Evolutionary conservation across 1,140 invertebrate genomes (phyloP).

Genomic region (Bombus vancouverensis): DNA sequence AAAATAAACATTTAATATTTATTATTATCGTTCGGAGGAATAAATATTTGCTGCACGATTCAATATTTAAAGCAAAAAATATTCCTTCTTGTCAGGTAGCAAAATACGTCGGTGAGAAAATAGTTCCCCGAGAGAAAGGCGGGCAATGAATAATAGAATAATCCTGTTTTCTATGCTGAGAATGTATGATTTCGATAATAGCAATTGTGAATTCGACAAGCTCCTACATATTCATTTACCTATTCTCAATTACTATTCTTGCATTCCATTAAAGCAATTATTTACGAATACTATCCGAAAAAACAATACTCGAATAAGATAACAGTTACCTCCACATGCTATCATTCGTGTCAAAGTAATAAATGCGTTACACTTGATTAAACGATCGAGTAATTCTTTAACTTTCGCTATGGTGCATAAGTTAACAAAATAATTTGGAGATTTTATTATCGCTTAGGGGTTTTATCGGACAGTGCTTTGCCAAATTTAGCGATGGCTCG

Average conservation of each 20-base stretch:
- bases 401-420: not conserved
- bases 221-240: slow-evolving; percentile 19
- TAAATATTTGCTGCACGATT: too few relatives aligned
- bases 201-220: not conserved
- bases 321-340: not conserved
- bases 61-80: not conserved
- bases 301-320: not conserved
- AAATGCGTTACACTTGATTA: not conserved
- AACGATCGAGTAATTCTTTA: not conserved
- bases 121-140: not conserved
- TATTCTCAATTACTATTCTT: slow-evolving; percentile 1
- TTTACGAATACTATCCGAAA: too few relatives aligned
- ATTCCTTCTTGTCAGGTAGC: not conserved
- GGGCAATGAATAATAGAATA: not conserved
- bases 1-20: too few relatives aligned
- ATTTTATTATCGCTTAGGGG: too few relatives aligned
- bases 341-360: not conserved
- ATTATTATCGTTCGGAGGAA: too few relatives aligned
- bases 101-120: not conserved
- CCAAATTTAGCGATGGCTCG: too few relatives aligned
- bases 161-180: not conserved
- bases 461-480: too few relatives aligned
- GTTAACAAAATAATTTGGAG: not conserved
- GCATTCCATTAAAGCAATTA: not conserved
- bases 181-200: slow-evolving; percentile 3